Conservation (phyloP, 2,888 invertebrate genomes). For the Perdita meconis region DNA sequence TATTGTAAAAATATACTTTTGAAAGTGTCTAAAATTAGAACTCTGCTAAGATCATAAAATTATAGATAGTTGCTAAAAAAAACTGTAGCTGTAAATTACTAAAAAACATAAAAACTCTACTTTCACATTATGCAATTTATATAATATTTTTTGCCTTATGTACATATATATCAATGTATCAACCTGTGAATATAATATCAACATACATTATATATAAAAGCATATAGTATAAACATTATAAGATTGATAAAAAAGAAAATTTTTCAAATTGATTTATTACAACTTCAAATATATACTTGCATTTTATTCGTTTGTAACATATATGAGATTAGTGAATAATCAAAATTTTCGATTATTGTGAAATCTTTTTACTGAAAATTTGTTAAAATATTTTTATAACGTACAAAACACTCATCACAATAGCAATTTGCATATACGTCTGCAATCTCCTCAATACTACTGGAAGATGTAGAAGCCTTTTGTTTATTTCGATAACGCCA, state of each 20-base stretch:
- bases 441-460: constrained; percentile 84
- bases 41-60: constrained; percentile 31
- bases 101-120: neutral
- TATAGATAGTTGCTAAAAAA: too few species aligned
- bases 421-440: constrained; percentile 87
- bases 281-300: neutral
- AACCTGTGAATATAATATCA: too few species aligned
- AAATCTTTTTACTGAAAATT: constrained; percentile 82
- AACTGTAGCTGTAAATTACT: neutral
- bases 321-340: neutral
- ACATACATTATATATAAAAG: too few species aligned
- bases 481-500: constrained; percentile 85
- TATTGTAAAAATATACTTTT: constrained; percentile 65
- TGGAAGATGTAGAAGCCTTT: constrained; percentile 54
- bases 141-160: too few species aligned
- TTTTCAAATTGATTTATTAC: neutral
- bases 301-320: neutral
- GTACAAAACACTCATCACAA: constrained; percentile 90
- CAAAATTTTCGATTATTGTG: constrained; percentile 39
- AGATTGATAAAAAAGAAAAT: neutral
- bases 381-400: constrained; percentile 83
- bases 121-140: too few species aligned
- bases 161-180: too few species aligned
- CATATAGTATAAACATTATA: neutral
- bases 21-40: constrained; percentile 70